Percentiles rank a stretch among this genome's conserved stretches.
Evolutionary conservation across 2,797 vertebrate genomes (phyloP).

Genomic region (Malurus splendens): DNA sequence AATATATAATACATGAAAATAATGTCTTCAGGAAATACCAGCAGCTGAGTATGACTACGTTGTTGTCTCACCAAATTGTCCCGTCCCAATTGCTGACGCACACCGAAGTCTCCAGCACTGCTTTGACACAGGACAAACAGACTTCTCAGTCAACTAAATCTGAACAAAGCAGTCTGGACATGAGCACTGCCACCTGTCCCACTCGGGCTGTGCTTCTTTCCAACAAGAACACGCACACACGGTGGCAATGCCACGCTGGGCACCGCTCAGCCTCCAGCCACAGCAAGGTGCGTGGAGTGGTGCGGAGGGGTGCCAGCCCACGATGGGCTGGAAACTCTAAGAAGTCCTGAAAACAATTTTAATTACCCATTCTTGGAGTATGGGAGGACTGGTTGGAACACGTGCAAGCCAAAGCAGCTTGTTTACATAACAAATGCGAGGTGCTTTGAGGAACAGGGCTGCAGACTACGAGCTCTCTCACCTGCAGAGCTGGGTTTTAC

Average conservation of each 20-base stretch:
- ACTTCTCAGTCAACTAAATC: not conserved
- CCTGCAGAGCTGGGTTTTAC: not conserved
- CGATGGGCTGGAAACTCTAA: not conserved
- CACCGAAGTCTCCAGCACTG: rapidly evolving
- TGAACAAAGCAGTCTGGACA: not conserved
- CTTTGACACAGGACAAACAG: not conserved
- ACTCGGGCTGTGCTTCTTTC: not conserved
- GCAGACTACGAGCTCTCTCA: not conserved
- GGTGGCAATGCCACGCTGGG: not conserved
- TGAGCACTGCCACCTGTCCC: not conserved
- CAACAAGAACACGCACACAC: rapidly evolving
- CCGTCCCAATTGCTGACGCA: rapidly evolving
- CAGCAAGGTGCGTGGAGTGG: rapidly evolving
- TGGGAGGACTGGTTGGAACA: not conserved
- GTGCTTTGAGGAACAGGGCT: not conserved
- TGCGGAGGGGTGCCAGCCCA: not conserved
- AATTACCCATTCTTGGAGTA: not conserved
- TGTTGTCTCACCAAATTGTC: not conserved
- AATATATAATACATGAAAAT: not conserved
- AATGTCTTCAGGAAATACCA: not conserved
- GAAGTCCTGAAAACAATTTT: not conserved
- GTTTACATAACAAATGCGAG: conserved; percentile 14
- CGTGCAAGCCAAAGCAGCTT: not conserved
- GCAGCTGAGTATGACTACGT: not conserved
- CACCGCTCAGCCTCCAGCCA: rapidly evolving